Base-by-base conservation (phyloP, 2,888 invertebrate genomes). In the Helleia helle region DNA sequence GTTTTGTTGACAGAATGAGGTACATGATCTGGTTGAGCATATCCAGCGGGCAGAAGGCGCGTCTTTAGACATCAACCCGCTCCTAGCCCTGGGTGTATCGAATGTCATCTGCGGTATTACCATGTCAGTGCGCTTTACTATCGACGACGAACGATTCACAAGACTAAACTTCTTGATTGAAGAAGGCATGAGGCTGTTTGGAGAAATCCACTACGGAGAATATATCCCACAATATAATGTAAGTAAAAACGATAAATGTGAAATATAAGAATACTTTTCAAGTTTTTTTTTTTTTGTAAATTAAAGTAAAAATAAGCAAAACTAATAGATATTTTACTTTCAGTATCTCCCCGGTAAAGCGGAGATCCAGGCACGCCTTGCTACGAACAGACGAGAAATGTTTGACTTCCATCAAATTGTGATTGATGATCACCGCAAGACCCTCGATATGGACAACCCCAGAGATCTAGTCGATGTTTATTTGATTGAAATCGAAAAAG, bases 81-180 rank as follows among this genome's bases (percentile, higher is more conserved):
- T 90, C 12, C 87, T 96, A 38, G 92, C 94, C 27, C 88, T 94
- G 51, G 91, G 93, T 18, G 91, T 95, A 51, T 94, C 93, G 61
- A 96, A 96, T 73, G 95, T 96, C 3, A 95, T 96, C 52, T 95
- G 96, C 71, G 92, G 93, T 48, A 89, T 96, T 54, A 89, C 95
- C 59, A 96, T 96, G 96, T 93, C 94, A 22, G 91, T 93, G 3
- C 87, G 94, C 28, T 96, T 95, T 72, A 88, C 90, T 42, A 89
- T 91, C 51, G 91, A 93, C 38, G 95, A 95, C 65, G 76, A 80
- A 3, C 87, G 91, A 39, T 96, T 96, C 73, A 86, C 88, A 38
- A 87, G 93, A 41, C 92, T 95, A 59, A 94, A 94, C 87, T 83
- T 87, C 50, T 86, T 95, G n/a, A 94, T 96, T 58, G 95, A 95